These are phyloP conservation scores for Xiphophorus maculatus DNA, from an alignment of 2,113 vertebrate genomes.

Conservation along the genomic window DNA sequence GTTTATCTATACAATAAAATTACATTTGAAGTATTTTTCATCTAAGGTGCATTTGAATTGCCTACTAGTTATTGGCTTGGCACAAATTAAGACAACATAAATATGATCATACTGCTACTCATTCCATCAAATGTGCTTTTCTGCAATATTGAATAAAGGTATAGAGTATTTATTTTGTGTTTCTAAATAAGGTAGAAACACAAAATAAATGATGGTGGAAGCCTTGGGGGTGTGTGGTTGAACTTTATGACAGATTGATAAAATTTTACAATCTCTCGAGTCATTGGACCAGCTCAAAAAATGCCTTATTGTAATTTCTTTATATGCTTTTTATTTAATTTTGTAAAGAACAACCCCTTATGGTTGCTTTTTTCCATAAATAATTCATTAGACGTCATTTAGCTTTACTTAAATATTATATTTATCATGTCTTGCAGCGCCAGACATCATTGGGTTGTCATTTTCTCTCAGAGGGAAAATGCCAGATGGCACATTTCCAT, in stretches of 20 bases:
- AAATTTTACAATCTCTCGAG: slow-evolving; percentile 54
- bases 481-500: slow-evolving; percentile 55
- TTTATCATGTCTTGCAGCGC: neutral
- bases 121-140: too few species aligned
- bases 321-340: slow-evolving; percentile 11
- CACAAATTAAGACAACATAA: too few species aligned
- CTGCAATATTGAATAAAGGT: too few species aligned
- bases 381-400: neutral
- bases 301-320: neutral
- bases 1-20: too few species aligned
- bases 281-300: slow-evolving; percentile 40
- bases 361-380: slow-evolving; percentile 5
- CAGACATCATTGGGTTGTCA: neutral
- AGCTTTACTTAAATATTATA: neutral
- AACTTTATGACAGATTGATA: slow-evolving; percentile 70
- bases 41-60: too few species aligned
- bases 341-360: neutral
- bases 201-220: slow-evolving; percentile 66
- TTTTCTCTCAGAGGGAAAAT: slow-evolving; percentile 41
- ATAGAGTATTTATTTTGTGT: too few species aligned
- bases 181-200: slow-evolving; percentile 75
- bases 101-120: too few species aligned
- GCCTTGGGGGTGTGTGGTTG: slow-evolving; percentile 52
- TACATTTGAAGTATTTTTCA: too few species aligned
- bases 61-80: too few species aligned